Evolutionary conservation across 2,113 vertebrate species (phyloP).

Genomic region (Protobothrops mucrosquamatus): DNA sequence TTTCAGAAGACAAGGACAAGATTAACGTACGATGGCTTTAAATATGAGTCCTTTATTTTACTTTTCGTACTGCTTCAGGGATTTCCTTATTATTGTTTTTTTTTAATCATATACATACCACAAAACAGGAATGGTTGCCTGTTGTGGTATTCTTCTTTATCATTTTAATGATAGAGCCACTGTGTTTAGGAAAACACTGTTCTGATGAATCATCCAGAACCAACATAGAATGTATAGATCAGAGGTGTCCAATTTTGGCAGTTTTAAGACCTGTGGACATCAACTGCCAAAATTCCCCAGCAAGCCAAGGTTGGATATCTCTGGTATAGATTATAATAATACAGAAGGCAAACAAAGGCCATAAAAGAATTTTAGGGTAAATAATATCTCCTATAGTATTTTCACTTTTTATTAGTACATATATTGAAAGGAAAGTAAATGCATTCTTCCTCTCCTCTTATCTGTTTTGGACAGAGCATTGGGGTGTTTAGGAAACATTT

Average conservation of each 20-base stretch:
- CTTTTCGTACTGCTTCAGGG: not conserved
- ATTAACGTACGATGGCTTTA: constrained; percentile 1
- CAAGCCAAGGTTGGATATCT: not conserved
- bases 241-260: too few species aligned
- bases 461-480: not conserved
- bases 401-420: not conserved
- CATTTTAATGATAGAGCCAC: not conserved
- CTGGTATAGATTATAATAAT: not conserved
- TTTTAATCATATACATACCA: not conserved
- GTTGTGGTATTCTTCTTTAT: not conserved
- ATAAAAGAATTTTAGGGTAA: not conserved
- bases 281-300: not conserved
- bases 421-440: not conserved
- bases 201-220: not conserved
- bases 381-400: not conserved
- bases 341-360: not conserved
- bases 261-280: not conserved
- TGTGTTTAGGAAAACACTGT: not conserved
- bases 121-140: not conserved
- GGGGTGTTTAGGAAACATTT: not conserved
- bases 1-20: constrained; percentile 20
- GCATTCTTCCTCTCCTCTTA: not conserved
- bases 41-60: not conserved
- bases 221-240: not conserved
- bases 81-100: not conserved